Evolutionary conservation across 2,113 vertebrate species (phyloP), one percentile per base, ranked within the genome.

Genomic region (Sylvietta virens): DNA sequence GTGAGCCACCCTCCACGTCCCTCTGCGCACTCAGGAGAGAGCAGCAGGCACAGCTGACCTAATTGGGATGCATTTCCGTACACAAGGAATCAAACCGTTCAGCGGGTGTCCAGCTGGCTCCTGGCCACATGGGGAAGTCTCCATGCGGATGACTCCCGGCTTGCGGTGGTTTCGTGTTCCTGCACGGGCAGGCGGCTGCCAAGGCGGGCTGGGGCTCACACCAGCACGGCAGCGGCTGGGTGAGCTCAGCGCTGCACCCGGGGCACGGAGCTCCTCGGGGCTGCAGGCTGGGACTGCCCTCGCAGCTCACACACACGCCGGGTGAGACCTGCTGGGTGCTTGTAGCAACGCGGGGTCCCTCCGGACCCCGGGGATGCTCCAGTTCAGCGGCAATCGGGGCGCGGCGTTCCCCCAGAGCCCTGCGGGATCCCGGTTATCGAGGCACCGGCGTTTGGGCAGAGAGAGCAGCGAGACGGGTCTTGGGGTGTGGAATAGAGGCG

Each of bases 1-100:
- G 0, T 18, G 7, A 47, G 4, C 6, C 9, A 27, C 47, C 28
- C 44, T 77, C 21, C 56, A 28, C 10, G 0, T 11, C 11, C 27
- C 28, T 13, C 35, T 37, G 9, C 0, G 0, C 28, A 20, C 48
- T 7, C 24, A 33, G 21, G 16, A 37, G 44, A 42, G 21, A 84
- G 37, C 47, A 91, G 60, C 13, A 71, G 53, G 53, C 56, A 40
- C 30, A 47, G 48, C 65, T 76, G 70, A 47, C 39, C 35, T 18
- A 24, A 35, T 73, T 83, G 7, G 39, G 77, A 39, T 1, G 2
- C 22, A 18, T 74, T 78, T 78, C 66, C 1, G 0, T 18, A 17
- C 1, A 74, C 37, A 74, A 87, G 69, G 30, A 60, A 31, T 56
- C 47, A 71, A 85, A 56, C 44, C 78, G 21, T 4, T 4, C 35